Evolutionary conservation across 2,113 vertebrate genomes (phyloP).

Genomic region (Glaucomys volans): DNA sequence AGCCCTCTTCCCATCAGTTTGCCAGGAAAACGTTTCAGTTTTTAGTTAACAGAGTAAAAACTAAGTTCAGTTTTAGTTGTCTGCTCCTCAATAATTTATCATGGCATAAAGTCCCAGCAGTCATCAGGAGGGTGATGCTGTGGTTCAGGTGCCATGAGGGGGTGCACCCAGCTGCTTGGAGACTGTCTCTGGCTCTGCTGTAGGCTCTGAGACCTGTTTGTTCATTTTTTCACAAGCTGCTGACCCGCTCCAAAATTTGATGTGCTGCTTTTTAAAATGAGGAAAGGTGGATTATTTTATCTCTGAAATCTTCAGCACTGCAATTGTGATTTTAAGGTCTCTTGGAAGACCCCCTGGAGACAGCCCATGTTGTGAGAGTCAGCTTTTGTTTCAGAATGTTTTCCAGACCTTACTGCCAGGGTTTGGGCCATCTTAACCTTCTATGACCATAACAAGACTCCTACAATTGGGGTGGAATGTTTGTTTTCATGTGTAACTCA

Average conservation of each 20-base stretch:
- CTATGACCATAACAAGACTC: neutral
- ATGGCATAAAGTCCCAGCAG: too few species aligned
- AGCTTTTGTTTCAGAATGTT: neutral
- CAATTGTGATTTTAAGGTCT: neutral
- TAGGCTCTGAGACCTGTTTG: neutral
- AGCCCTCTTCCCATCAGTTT: neutral
- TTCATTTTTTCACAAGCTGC: neutral
- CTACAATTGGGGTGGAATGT: neutral
- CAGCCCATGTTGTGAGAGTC: neutral
- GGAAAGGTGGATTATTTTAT: neutral
- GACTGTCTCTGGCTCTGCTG: neutral
- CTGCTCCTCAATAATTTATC: neutral
- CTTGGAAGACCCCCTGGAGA: neutral
- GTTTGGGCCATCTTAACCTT: conserved; percentile 34
- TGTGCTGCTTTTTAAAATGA: neutral
- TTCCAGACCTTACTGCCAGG: neutral
- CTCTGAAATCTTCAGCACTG: neutral
- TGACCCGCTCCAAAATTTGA: neutral
- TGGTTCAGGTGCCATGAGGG: neutral
- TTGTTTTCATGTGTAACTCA: conserved; percentile 17
- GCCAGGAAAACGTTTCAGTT: neutral
- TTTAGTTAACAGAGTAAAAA: neutral
- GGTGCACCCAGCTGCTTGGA: neutral
- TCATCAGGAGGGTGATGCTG: neutral
- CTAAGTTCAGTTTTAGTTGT: neutral